Evolutionary conservation across 2,888 invertebrate genomes (phyloP), one percentile per base, ranked within the genome.

Genomic region (Ochropacha duplaris): DNA sequence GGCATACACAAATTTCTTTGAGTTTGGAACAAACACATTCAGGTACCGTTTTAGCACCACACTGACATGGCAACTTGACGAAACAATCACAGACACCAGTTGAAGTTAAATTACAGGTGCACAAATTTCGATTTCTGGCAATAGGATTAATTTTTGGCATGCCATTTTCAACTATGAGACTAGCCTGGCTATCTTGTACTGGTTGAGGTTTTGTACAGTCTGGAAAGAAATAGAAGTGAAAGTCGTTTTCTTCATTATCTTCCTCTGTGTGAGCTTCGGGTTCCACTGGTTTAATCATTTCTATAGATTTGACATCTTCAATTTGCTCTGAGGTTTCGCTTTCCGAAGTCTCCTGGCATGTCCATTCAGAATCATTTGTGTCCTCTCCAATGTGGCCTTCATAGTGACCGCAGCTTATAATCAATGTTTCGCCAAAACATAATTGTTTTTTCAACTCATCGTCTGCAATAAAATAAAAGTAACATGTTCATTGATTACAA

Each of bases 401-500:
- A 62, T 79, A 74, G 67, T 93, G 90, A 9, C 93, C 86, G 66
- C 92, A 93, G 72, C 94, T 93, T 55, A 94, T 85, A 54, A 94
- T 71, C 51, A 94, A 76, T 5, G 90, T 88, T 82, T 94, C 94
- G 24, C 88, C 87, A 73, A 94, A 94, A 68, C 93, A 88, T 67
- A 94, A 66, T 64, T 91, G 80, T 65, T 89, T 78, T 69, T 93
- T 93, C 31, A 93, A 65, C 34, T 80, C 74, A 49, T 92, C 87
- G 74, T 94, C 94, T 94, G 68, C 55, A 83, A 4, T 22, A 16
- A 22, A 14, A 16, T 16, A n/a, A 24, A 24, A 24, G 14, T 22
- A 24, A 6, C 26, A 22, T 19, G 9, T 4, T 16, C 2, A 16
- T 16, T 39, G 1, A 8, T 44, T 39, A 0, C 12, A 31, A 12